These are phyloP conservation scores for Solea solea DNA, from an alignment of 2,113 vertebrate species.

Conservation along the genomic window DNA sequence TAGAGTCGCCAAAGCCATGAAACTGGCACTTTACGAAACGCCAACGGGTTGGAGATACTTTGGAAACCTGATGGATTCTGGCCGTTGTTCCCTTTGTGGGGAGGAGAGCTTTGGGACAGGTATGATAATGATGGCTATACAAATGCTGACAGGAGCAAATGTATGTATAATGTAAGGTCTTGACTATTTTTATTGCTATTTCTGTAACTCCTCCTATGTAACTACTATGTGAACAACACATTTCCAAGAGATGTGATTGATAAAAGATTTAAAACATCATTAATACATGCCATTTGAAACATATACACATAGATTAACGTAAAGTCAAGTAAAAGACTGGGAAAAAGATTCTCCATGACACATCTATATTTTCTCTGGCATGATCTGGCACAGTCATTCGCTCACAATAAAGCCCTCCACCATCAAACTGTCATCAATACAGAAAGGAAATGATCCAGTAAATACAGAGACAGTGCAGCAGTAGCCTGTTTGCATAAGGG, in stretches of 20 bases:
- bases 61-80: slow-evolving; percentile 97
- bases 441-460: not conserved
- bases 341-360: no score
- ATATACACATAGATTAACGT: no score
- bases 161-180: no score
- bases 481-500: not conserved
- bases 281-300: no score
- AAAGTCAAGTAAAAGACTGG: no score
- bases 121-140: slow-evolving; percentile 61
- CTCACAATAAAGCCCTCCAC: slow-evolving; percentile 7
- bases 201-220: no score
- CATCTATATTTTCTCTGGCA: no score
- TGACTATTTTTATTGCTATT: no score
- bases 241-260: no score
- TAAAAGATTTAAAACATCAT: no score
- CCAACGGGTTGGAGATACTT: slow-evolving; percentile 97
- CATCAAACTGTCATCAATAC: slow-evolving; percentile 6
- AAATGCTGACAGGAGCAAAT: no score
- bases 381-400: not conserved
- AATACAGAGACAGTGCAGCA: slow-evolving; percentile 5
- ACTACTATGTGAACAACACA: no score
- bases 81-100: slow-evolving; percentile 95
- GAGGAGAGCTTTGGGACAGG: slow-evolving; percentile 99
- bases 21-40: slow-evolving; percentile 96
- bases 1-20: slow-evolving; percentile 96